phyloP scores from a whole-genome alignment of 2,888 invertebrate species.

The Lepidonotus clava region DNA sequence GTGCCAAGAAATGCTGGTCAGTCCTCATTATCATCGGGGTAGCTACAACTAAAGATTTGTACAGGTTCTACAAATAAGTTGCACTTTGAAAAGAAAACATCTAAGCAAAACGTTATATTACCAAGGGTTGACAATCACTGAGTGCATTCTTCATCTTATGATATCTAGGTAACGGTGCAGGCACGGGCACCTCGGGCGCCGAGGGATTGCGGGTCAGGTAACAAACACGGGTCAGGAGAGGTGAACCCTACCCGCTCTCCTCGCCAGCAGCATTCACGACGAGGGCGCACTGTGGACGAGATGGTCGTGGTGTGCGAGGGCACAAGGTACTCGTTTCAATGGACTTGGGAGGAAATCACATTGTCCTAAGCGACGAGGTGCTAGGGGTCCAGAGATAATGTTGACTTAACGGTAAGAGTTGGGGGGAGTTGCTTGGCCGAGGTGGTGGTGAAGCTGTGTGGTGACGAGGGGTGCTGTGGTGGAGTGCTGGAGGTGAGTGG shows the following conservation, averaged over 20 bases:
- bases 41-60: conserved; percentile 12
- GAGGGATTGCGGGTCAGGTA: background rate
- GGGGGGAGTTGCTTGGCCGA: background rate
- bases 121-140: conserved; percentile 19
- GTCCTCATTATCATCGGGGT: background rate
- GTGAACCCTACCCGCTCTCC: no score
- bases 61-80: background rate
- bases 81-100: background rate
- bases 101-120: background rate
- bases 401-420: no score
- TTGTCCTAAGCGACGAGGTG: conserved; percentile 16
- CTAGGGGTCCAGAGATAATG: background rate
- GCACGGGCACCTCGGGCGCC: background rate
- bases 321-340: no score
- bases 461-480: background rate
- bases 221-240: no score
- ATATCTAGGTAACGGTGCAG: background rate
- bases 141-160: no score
- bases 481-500: background rate
- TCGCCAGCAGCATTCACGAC: no score
- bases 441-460: background rate
- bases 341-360: no score
- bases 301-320: no score
- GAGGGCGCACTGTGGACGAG: no score
- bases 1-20: background rate